These are phyloP conservation scores for Pecten maximus DNA, from an alignment of 2,888 invertebrate species.

Conservation along the genomic window DNA sequence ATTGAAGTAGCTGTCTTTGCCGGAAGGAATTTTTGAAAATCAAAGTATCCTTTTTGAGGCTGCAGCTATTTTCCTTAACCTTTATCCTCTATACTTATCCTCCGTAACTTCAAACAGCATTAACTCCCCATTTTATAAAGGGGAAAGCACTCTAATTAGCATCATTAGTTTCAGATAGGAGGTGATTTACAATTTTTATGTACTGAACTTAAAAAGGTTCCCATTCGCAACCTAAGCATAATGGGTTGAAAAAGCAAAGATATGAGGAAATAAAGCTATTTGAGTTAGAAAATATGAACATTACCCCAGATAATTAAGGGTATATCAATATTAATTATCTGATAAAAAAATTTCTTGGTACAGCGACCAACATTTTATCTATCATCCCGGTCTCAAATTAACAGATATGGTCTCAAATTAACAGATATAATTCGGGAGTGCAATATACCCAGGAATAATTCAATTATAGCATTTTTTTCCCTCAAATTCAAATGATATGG, in stretches of 20 bases:
- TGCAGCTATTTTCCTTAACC: not conserved
- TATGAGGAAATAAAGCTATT: not conserved
- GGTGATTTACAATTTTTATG: constrained; percentile 17
- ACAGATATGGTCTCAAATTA: constrained; percentile 4
- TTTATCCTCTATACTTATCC: not conserved
- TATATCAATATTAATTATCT: constrained; percentile 24
- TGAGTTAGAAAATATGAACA: not conserved
- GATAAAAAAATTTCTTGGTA: not conserved
- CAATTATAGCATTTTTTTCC: not conserved
- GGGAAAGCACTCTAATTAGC: constrained; percentile 1
- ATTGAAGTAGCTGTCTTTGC: not conserved
- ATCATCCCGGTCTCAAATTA: not conserved
- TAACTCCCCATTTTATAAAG: not conserved
- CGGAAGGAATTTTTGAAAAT: not conserved
- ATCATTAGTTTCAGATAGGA: not conserved
- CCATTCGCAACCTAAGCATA: not conserved
- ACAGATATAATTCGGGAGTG: not conserved
- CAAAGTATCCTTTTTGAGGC: not conserved
- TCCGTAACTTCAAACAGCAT: not conserved
- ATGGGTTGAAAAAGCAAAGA: not conserved
- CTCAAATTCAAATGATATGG: not conserved
- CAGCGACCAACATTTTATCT: not conserved
- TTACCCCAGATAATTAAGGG: not conserved
- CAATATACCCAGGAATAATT: not conserved
- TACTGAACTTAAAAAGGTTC: constrained; percentile 11